Evolutionary conservation across 1,140 invertebrate species (phyloP).

Genomic region (Neodiprion lecontei): DNA sequence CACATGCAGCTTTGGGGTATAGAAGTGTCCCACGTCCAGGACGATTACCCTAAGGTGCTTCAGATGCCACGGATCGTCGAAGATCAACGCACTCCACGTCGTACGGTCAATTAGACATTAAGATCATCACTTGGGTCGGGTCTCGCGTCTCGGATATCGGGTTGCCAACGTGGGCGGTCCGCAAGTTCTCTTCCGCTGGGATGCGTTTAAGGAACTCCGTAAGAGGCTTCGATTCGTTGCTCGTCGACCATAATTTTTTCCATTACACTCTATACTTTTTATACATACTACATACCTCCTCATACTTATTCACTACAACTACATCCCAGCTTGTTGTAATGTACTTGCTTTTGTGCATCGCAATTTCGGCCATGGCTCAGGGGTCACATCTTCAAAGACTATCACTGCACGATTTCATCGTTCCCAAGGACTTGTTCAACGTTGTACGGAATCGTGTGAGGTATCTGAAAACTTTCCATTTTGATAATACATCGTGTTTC

Average conservation of each 20-base stretch:
- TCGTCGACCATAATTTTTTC: background rate
- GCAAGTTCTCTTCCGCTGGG: constrained; percentile 48
- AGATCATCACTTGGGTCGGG: constrained; percentile 51
- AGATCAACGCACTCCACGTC: constrained; percentile 47
- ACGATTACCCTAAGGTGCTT: constrained; percentile 45
- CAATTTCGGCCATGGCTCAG: too few species aligned
- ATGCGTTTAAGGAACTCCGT: constrained; percentile 51
- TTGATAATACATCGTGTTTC: too few species aligned
- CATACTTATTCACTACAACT: too few species aligned
- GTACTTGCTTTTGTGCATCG: too few species aligned
- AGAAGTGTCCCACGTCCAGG: constrained; percentile 45
- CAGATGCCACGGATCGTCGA: constrained; percentile 21
- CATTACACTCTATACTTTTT: background rate
- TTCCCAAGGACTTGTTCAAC: too few species aligned
- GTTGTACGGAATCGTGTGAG: too few species aligned
- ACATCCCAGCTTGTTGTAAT: too few species aligned
- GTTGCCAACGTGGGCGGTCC: constrained; percentile 59
- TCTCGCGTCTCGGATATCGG: constrained; percentile 42
- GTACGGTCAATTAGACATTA: constrained; percentile 56
- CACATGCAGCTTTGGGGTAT: constrained; percentile 29
- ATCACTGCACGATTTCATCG: too few species aligned
- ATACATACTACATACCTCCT: background rate
- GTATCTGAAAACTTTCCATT: too few species aligned
- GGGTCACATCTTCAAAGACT: too few species aligned
- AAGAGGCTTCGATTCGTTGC: constrained; percentile 49